Percentiles rank a stretch among this genome's conserved stretches.
phyloP scores from a whole-genome alignment of 2,888 invertebrate species.

The Luperina nickerlii region DNA sequence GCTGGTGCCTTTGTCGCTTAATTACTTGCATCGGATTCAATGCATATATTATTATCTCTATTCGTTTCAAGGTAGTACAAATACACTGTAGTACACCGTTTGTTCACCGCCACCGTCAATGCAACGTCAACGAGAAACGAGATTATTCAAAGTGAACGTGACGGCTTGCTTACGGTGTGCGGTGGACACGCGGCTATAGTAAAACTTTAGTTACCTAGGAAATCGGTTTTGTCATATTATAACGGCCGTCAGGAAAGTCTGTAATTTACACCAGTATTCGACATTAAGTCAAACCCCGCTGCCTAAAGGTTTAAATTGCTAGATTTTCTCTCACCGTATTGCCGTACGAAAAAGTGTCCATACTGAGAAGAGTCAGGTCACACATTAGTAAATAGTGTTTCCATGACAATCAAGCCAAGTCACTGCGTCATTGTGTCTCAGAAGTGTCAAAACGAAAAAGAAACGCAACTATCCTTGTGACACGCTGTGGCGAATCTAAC shows the following conservation, averaged over 20 bases:
- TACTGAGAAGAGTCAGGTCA: not conserved
- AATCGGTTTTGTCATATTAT: not conserved
- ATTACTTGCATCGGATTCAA: conserved; percentile 33
- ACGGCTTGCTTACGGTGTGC: not conserved
- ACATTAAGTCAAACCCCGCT: not conserved
- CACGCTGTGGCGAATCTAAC: not conserved
- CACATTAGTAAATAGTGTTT: not conserved
- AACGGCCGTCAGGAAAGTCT: not conserved
- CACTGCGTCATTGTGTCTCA: not conserved
- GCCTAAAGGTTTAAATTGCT: not conserved
- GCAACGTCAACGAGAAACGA: not conserved
- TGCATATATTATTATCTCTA: conserved; percentile 31
- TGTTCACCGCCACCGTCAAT: not conserved
- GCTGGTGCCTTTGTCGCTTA: conserved; percentile 22
- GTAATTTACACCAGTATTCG: not conserved
- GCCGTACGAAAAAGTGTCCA: not conserved
- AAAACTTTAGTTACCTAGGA: not conserved
- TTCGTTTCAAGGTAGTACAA: conserved; percentile 5
- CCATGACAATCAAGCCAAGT: too few relatives aligned
- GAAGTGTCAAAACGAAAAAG: not conserved
- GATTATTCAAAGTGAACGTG: not conserved
- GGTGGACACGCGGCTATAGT: not conserved
- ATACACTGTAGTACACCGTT: not conserved
- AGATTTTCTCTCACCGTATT: not conserved
- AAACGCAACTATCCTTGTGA: not conserved